Conservation (phyloP, 2,113 vertebrate species). For the Tyrannus savana region DNA sequence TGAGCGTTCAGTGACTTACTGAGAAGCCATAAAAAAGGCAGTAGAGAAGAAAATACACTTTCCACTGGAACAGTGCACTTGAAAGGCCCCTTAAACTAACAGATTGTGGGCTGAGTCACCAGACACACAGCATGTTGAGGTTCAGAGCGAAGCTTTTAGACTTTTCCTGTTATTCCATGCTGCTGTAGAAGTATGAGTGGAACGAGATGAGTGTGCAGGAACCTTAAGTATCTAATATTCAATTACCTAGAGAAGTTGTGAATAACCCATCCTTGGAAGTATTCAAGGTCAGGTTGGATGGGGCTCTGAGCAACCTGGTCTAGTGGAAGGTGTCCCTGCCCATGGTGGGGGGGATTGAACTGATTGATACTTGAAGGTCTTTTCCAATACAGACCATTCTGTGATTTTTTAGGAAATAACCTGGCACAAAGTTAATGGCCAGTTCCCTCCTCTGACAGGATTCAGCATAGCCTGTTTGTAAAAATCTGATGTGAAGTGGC, state of each 20-base stretch:
- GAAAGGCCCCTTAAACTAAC: background rate
- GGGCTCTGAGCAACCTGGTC: background rate
- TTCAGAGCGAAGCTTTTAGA: background rate
- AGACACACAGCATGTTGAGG: background rate
- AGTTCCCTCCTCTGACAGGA: background rate
- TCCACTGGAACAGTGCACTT: background rate
- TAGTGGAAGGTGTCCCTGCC: background rate
- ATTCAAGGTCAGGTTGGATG: background rate
- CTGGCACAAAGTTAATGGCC: background rate
- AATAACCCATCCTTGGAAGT: background rate
- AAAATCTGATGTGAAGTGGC: background rate
- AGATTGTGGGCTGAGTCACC: background rate
- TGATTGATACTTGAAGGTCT: background rate
- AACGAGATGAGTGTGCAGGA: background rate
- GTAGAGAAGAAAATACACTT: background rate
- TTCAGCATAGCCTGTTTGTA: background rate
- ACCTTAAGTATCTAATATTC: background rate
- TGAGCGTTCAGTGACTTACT: background rate
- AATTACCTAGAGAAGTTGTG: background rate
- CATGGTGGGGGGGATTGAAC: fast-evolving
- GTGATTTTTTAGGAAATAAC: background rate
- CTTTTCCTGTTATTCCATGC: background rate
- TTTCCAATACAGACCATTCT: background rate
- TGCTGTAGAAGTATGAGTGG: background rate
- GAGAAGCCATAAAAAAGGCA: background rate